These are phyloP conservation scores for Platycheirus albimanus DNA, from an alignment of 2,888 invertebrate species.

Conservation along the genomic window DNA sequence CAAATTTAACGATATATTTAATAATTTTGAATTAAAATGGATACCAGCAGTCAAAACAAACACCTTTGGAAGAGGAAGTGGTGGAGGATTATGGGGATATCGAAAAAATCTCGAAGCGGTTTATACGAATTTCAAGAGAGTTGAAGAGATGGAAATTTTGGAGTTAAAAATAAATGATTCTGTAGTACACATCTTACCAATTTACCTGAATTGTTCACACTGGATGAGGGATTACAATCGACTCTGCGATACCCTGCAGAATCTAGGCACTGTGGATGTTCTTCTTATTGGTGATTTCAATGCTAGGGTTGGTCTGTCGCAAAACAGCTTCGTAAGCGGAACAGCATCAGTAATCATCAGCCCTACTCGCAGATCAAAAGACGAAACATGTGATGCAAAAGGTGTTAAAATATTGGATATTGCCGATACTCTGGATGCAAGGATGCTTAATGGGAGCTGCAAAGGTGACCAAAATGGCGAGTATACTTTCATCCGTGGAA, in stretches of 20 bases:
- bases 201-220: constrained; percentile 9
- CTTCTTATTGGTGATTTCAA: not conserved
- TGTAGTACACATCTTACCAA: not conserved
- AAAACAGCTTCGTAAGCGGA: constrained; percentile 2
- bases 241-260: constrained; percentile 7
- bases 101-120: not conserved
- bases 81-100: not conserved
- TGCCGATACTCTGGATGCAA: not conserved
- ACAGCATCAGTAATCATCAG: too few relatives aligned
- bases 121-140: not conserved
- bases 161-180: constrained; percentile 3
- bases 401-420: not conserved
- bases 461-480: not conserved
- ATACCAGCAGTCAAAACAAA: not conserved
- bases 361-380: too few relatives aligned
- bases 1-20: not conserved
- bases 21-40: not conserved
- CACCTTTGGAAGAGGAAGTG: not conserved
- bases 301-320: constrained; percentile 6
- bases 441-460: not conserved
- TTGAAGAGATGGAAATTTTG: not conserved
- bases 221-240: constrained; percentile 8
- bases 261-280: constrained; percentile 5
- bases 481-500: constrained; percentile 11
- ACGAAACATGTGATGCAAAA: too few relatives aligned